Percentiles rank a stretch among this genome's conserved stretches.
Conservation (phyloP, 2,113 vertebrate species). For the Pelodiscus sinensis region DNA sequence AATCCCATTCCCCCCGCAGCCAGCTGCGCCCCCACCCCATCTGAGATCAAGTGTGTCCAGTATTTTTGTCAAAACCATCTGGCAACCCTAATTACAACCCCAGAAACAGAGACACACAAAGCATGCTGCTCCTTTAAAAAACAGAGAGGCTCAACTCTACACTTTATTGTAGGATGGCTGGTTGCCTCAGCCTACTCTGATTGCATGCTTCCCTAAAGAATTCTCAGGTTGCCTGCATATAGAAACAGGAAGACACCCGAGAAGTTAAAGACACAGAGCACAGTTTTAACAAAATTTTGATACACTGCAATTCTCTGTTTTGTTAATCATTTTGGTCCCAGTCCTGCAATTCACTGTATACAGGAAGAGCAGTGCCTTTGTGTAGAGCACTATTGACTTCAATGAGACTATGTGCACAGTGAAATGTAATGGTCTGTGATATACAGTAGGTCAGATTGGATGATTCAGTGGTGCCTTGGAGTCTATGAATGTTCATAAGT, state of each 20-base stretch:
- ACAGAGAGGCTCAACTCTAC: background rate
- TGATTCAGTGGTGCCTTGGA: background rate
- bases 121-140: background rate
- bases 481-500: background rate
- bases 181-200: no score
- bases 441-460: background rate
- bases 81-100: no score
- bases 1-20: no score
- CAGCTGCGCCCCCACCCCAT: no score
- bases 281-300: no score
- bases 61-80: no score
- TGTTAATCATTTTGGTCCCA: background rate
- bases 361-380: background rate
- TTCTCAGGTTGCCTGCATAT: no score
- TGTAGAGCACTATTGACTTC: rapidly evolving
- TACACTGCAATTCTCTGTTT: background rate
- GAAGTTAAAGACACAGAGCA: no score
- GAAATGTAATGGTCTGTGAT: background rate
- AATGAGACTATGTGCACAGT: background rate
- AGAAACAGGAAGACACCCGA: no score
- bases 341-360: background rate
- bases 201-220: no score
- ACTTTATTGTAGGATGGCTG: no score
- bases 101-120: background rate
- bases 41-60: no score